Evolutionary conservation across 64 coral and sea anemone species (phyloP), one percentile per base, ranked within the genome.

Genomic region (Actinia tenebrosa): DNA sequence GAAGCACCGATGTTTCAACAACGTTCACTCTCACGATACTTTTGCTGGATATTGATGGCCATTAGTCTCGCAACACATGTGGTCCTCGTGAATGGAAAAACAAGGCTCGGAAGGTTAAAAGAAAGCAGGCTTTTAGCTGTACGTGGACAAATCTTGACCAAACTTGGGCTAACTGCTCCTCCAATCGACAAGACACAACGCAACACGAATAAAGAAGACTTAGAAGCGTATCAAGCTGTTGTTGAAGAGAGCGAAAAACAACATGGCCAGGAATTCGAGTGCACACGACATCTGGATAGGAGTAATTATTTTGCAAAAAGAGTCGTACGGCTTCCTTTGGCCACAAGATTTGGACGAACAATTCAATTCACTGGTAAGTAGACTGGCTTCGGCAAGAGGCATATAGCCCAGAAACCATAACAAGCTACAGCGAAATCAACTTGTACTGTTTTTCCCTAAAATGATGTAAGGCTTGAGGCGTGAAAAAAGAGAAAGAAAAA

Each of bases 61-160:
- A 75, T 75, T 18, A 42, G 6, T 10, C 23, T 30, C 11, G 23
- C 63, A 7, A 75, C 69, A 10, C 69, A 75, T 75, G 69, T 75
- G 69, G 43, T 11, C 6, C 3, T 22, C 20, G 45, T 46, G 44
- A 81, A 81, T 81, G 79, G 79, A 45, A 81, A 81, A n/a, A 50
- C 44, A 53, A 17, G 77, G 30, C 77, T 79, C 45, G 17, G 37
- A 47, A 43, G 22, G 7, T 17, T 81, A 20, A 81, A 81, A 81
- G 79, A 81, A 53, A 81, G 79, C 44, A 81, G 79, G 22, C 19
- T 81, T 10, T 23, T 22, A 53, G 79, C 79, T 22, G 16, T 81
- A n/a, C 42, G 79, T 45, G 79, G 79, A 22, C 79, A 81, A 81
- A 81, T 81, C 43, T 53, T 81, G 18, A 81, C 79, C 15, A 81